These are phyloP conservation scores for Branchellion lobata DNA, from an alignment of 2,888 invertebrate genomes.

Conservation along the genomic window DNA sequence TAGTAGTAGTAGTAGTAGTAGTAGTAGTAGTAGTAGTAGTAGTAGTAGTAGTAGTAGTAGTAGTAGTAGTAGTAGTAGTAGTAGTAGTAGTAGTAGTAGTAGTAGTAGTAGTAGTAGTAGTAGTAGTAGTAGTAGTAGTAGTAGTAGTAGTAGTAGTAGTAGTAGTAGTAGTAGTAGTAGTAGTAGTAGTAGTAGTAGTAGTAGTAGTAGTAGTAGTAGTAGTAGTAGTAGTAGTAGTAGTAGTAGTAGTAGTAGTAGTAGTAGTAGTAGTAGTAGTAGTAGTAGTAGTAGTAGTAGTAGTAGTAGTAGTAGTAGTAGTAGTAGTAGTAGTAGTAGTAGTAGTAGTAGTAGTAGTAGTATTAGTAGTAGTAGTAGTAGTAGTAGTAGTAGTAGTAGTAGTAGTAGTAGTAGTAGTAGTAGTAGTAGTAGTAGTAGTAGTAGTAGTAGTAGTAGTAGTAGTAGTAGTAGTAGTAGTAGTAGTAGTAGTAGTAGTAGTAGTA, in stretches of 20 bases:
- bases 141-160: no score
- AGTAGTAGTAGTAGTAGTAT: no score
- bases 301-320: conserved; percentile 29
- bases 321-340: conserved; percentile 29
- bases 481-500: conserved; percentile 25
- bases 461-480: conserved; percentile 30
- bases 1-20: not conserved
- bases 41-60: conserved; percentile 25
- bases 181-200: conserved; percentile 18
- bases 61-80: conserved; percentile 29
- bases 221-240: conserved; percentile 29
- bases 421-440: conserved; percentile 29
- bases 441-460: conserved; percentile 28
- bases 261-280: conserved; percentile 29
- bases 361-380: conserved; percentile 9
- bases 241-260: conserved; percentile 29
- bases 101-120: not conserved
- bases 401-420: conserved; percentile 29
- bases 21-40: conserved; percentile 21
- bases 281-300: conserved; percentile 29
- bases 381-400: conserved; percentile 27
- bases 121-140: no score
- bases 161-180: not conserved
- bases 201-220: conserved; percentile 29
- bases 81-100: conserved; percentile 27